Conservation (phyloP, 2,113 vertebrate genomes). For the Oceanodroma tethys region DNA sequence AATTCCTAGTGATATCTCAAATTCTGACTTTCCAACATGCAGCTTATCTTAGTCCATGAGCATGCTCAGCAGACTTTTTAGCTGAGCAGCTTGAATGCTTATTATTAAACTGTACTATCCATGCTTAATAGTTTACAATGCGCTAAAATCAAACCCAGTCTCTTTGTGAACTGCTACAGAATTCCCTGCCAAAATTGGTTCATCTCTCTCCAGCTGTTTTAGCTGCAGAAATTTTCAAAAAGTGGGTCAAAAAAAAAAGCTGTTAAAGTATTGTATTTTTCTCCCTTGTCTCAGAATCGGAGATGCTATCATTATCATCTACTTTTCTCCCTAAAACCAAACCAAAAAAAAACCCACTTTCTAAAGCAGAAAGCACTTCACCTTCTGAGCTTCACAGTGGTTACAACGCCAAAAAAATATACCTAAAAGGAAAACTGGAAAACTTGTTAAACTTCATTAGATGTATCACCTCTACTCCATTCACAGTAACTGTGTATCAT, state of each 20-base stretch:
- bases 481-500: background rate
- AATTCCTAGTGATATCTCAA: background rate
- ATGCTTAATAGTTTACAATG: background rate
- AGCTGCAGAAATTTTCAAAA: background rate
- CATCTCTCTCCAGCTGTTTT: background rate
- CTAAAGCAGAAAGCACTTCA: background rate
- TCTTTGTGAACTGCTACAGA: background rate
- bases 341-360: background rate
- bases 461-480: background rate
- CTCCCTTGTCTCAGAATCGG: background rate
- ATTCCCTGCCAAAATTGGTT: background rate
- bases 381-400: background rate
- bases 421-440: background rate
- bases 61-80: background rate
- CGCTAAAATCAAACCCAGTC: background rate
- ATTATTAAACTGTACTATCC: background rate
- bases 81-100: background rate
- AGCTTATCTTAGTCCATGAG: background rate
- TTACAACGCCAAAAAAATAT: background rate
- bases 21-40: background rate
- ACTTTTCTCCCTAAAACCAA: background rate
- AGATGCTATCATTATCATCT: background rate
- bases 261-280: background rate
- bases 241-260: background rate
- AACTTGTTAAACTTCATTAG: background rate